Conservation (phyloP, 2,888 invertebrate species). For the Anticlea derivata region DNA sequence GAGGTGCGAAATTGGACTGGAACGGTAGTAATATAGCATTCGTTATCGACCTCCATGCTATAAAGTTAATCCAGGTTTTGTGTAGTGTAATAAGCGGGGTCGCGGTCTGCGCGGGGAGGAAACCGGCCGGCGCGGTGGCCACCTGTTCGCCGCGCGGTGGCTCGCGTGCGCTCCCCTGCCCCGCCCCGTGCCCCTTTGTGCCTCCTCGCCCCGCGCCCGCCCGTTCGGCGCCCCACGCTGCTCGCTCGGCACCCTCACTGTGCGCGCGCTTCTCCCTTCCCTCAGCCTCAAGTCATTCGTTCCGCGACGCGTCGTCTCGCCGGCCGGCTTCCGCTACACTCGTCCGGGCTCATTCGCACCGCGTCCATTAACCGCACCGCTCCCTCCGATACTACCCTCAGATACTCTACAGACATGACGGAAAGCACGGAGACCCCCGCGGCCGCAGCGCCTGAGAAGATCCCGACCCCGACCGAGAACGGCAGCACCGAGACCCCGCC, state of each 20-base stretch:
- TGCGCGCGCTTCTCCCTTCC: constrained; percentile 75
- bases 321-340: constrained; percentile 68
- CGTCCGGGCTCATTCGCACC: constrained; percentile 67
- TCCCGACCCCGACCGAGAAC: constrained; percentile 83
- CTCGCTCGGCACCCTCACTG: constrained; percentile 48
- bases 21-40: constrained; percentile 51
- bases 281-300: constrained; percentile 77
- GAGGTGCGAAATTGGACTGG: constrained; percentile 42
- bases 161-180: constrained; percentile 44
- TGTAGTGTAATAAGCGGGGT: constrained; percentile 62
- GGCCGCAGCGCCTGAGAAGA: constrained; percentile 82
- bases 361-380: constrained; percentile 67
- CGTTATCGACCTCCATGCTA: constrained; percentile 64
- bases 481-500: constrained; percentile 75
- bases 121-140: constrained; percentile 61
- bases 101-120: constrained; percentile 42
- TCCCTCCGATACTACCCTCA: constrained; percentile 58
- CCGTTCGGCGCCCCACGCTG: constrained; percentile 37
- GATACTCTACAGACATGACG: constrained; percentile 65
- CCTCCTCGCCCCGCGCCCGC: constrained; percentile 25
- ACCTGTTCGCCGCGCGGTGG: constrained; percentile 68
- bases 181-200: constrained; percentile 34
- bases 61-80: constrained; percentile 76
- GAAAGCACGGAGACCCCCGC: constrained; percentile 80
- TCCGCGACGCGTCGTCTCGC: constrained; percentile 78